Conservation (phyloP, 2,797 vertebrate genomes). For the Oceanodroma leucorhoa region DNA sequence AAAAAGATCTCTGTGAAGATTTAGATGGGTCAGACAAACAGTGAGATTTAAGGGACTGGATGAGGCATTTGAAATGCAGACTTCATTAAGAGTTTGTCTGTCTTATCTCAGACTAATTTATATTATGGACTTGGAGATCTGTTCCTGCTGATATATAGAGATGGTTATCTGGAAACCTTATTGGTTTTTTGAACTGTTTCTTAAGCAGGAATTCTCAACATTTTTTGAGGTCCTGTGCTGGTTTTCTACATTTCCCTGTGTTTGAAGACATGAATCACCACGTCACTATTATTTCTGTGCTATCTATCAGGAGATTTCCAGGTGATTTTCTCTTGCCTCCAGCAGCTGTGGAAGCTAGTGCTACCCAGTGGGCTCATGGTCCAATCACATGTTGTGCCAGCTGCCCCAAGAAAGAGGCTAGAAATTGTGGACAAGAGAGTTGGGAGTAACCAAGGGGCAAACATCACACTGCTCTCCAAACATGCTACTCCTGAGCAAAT, state of each 20-base stretch:
- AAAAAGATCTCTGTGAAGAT: background rate
- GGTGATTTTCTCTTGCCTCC: background rate
- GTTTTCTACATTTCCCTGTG: background rate
- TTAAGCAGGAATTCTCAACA: background rate
- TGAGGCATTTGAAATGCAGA: background rate
- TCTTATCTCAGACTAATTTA: background rate
- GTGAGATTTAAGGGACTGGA: background rate
- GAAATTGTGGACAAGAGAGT: background rate
- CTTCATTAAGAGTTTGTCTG: constrained; percentile 24
- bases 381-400: background rate
- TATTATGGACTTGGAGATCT: background rate
- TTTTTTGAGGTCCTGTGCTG: background rate
- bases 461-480: background rate
- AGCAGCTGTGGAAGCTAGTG: background rate
- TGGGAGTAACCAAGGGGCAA: background rate
- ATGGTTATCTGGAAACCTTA: background rate
- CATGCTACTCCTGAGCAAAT: background rate
- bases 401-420: background rate
- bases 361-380: background rate
- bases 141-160: background rate
- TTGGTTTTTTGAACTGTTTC: background rate
- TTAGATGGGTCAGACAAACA: background rate
- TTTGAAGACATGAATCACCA: background rate
- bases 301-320: background rate
- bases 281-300: background rate